A percentile compares a stretch with the other conserved stretches of the same genome.
Conservation (phyloP, 2,113 vertebrate genomes). For the Falco punctatus region DNA sequence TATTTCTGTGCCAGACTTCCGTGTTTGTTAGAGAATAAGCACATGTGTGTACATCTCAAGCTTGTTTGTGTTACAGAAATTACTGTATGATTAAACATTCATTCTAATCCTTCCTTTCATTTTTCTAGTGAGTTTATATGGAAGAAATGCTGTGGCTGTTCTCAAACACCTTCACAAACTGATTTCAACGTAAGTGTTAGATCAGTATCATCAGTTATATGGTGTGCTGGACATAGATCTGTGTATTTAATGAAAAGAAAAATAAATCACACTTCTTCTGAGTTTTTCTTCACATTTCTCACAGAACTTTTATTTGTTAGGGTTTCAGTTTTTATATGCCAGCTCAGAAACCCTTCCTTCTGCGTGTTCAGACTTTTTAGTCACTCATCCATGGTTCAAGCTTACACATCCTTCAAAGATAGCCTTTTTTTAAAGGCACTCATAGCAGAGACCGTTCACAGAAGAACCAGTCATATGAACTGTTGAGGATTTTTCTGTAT, state of each 20-base stretch:
- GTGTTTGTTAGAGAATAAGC: not conserved
- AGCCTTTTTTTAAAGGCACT: not conserved
- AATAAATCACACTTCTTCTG: not conserved
- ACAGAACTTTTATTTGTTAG: not conserved
- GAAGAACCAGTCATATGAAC: not conserved
- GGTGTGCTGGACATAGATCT: not conserved
- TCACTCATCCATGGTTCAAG: not conserved
- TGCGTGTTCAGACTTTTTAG: not conserved
- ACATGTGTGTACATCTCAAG: not conserved
- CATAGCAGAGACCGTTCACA: not conserved
- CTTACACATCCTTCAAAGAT: not conserved
- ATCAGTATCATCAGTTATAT: not conserved
- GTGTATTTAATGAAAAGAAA: not conserved
- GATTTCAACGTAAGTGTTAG: conserved; percentile 25
- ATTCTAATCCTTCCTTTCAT: not conserved
- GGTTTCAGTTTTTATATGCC: not conserved
- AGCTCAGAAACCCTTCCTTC: not conserved
- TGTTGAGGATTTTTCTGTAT: not conserved
- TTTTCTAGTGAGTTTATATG: not conserved
- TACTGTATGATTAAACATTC: not conserved
- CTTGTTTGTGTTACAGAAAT: not conserved
- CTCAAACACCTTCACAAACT: not conserved
- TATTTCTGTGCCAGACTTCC: not conserved
- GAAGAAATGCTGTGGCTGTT: conserved; percentile 11
- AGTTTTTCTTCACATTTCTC: not conserved